Conservation (phyloP, 2,113 vertebrate genomes). For the Nothocercus julius region DNA sequence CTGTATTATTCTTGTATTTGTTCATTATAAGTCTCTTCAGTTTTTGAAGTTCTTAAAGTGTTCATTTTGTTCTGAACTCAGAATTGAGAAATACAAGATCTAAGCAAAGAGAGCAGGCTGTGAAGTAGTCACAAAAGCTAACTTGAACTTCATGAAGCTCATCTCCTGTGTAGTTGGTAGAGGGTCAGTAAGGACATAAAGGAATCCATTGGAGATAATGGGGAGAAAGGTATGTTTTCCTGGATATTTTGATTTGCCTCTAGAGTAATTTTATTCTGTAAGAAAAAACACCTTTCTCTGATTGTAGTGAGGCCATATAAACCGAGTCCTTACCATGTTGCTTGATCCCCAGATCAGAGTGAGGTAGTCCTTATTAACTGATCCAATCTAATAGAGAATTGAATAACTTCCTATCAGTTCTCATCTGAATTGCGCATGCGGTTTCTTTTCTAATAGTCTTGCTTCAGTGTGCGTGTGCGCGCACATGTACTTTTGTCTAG, state of each 20-base stretch:
- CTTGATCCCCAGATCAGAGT: not conserved
- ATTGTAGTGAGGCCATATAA: not conserved
- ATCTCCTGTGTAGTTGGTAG: not conserved
- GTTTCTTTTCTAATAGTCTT: not conserved
- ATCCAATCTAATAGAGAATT: not conserved
- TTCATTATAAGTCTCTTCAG: not conserved
- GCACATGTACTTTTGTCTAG: not conserved
- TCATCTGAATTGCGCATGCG: not conserved
- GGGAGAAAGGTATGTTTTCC: not conserved
- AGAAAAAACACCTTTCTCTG: not conserved
- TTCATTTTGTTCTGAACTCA: fast-evolving
- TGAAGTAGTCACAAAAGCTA: not conserved
- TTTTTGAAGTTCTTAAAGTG: not conserved
- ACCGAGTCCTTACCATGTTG: not conserved
- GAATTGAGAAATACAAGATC: not conserved
- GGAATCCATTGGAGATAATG: not conserved
- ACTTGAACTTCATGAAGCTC: not conserved
- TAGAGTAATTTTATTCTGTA: not conserved
- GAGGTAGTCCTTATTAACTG: not conserved
- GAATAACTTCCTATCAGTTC: not conserved
- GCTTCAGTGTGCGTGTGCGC: not conserved
- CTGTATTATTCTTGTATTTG: not conserved
- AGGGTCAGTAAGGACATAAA: not conserved
- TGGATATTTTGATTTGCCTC: not conserved
- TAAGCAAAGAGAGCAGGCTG: not conserved